phyloP scores from a whole-genome alignment of 2,888 invertebrate species.

The Seira musarum region DNA sequence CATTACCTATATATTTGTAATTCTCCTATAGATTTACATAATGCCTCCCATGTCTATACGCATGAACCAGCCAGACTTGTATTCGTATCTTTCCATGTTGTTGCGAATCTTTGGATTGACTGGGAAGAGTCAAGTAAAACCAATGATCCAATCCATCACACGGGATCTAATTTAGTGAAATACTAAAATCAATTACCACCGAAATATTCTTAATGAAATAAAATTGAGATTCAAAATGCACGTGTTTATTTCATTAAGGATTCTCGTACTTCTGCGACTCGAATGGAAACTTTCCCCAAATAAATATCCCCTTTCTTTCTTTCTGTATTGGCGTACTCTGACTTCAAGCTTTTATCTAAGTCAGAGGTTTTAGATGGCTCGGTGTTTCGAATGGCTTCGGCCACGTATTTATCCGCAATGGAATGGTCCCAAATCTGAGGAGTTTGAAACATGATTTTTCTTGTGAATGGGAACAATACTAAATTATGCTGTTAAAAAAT shows the following conservation, averaged over 20 bases:
- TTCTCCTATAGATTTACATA: too few relatives aligned
- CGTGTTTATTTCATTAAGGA: neutral
- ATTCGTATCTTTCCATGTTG: slow-evolving; percentile 58
- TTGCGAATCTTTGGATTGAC: slow-evolving; percentile 48
- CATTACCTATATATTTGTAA: too few relatives aligned
- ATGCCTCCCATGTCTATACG: slow-evolving; percentile 66
- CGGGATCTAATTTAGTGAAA: slow-evolving; percentile 56
- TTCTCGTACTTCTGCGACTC: slow-evolving; percentile 43
- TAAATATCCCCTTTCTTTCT: slow-evolving; percentile 59
- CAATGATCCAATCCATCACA: slow-evolving; percentile 57
- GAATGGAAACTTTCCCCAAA: slow-evolving; percentile 63
- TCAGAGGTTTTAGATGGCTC: neutral
- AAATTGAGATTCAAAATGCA: too few relatives aligned
- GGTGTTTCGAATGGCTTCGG: slow-evolving; percentile 32
- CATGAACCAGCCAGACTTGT: slow-evolving; percentile 66
- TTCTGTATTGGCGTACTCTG: slow-evolving; percentile 16
- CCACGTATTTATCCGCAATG: slow-evolving; percentile 36
- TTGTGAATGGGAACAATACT: neutral
- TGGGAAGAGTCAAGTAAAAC: slow-evolving; percentile 42
- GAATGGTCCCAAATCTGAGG: slow-evolving; percentile 64
- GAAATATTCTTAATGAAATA: too few relatives aligned
- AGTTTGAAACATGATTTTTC: too few relatives aligned
- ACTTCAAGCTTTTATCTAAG: slow-evolving; percentile 17
- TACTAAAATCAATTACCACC: too few relatives aligned
- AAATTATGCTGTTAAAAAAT: too few relatives aligned